Evolutionary conservation across 2,888 invertebrate species (phyloP).

Genomic region (Machimus atricapillus): DNA sequence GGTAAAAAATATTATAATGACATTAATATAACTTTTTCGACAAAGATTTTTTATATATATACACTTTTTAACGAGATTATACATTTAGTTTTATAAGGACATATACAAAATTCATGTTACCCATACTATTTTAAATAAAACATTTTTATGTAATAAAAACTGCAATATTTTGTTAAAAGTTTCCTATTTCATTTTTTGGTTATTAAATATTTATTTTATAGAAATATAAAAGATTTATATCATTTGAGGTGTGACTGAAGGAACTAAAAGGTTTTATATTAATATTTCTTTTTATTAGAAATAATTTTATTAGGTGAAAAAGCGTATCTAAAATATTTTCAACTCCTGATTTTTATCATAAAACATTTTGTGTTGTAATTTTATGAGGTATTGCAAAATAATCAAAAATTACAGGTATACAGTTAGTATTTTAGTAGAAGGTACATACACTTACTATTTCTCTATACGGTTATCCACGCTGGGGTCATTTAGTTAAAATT

Average conservation of each 20-base stretch:
- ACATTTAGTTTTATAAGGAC: neutral
- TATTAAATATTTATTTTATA: neutral
- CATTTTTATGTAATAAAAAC: neutral
- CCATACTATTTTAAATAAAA: conserved; percentile 17
- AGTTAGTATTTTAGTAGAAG: too few species aligned
- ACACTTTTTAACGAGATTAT: neutral
- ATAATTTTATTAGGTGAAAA: too few species aligned
- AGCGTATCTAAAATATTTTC: too few species aligned
- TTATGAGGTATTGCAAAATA: too few species aligned
- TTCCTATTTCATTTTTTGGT: neutral
- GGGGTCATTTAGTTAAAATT: too few species aligned
- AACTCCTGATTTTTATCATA: neutral
- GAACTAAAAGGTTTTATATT: too few species aligned
- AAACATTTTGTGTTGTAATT: too few species aligned
- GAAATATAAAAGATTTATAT: neutral
- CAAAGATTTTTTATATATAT: neutral
- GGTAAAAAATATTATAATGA: neutral
- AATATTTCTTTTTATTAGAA: too few species aligned
- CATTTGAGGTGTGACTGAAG: too few species aligned
- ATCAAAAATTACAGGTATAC: too few species aligned
- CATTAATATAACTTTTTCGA: neutral
- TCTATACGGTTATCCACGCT: too few species aligned
- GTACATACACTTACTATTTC: too few species aligned
- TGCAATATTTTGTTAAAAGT: neutral
- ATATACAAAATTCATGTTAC: conserved; percentile 10